These are phyloP conservation scores for Drosophila kikkawai DNA, from an alignment of 1,140 invertebrate species.

Conservation along the genomic window DNA sequence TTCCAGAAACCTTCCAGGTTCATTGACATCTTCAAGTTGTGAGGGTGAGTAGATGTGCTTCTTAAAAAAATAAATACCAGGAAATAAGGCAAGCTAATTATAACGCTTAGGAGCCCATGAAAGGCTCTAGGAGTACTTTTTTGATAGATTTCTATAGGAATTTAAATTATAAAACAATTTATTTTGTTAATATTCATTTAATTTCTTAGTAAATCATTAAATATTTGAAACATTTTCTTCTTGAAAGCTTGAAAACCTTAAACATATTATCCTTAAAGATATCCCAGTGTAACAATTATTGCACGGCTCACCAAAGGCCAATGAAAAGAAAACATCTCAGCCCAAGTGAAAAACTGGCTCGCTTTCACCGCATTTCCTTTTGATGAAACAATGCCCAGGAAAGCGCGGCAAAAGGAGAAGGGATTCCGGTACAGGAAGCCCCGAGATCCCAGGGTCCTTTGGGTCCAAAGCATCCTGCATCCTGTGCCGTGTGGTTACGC, in stretches of 20 bases:
- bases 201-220: background rate
- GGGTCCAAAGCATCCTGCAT: background rate
- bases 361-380: slow-evolving; percentile 31
- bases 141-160: background rate
- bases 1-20: slow-evolving; percentile 33
- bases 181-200: background rate
- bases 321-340: slow-evolving; percentile 68
- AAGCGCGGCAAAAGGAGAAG: slow-evolving; percentile 8
- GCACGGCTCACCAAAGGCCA: slow-evolving; percentile 35
- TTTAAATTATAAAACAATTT: background rate
- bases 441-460: background rate
- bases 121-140: too few relatives aligned
- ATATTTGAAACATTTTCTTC: background rate
- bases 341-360: slow-evolving; percentile 24
- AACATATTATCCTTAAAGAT: slow-evolving; percentile 9
- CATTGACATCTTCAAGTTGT: slow-evolving; percentile 53
- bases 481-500: slow-evolving; percentile 20
- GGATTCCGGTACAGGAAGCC: slow-evolving; percentile 18
- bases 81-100: slow-evolving; percentile 16
- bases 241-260: background rate
- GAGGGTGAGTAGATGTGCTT: slow-evolving; percentile 9
- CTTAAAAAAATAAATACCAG: slow-evolving; percentile 15
- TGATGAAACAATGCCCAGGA: slow-evolving; percentile 45
- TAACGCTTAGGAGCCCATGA: background rate
- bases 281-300: slow-evolving; percentile 29